Evolutionary conservation across 1,140 invertebrate species (phyloP), one percentile per base, ranked within the genome.

Genomic region (Sinella curviseta): DNA sequence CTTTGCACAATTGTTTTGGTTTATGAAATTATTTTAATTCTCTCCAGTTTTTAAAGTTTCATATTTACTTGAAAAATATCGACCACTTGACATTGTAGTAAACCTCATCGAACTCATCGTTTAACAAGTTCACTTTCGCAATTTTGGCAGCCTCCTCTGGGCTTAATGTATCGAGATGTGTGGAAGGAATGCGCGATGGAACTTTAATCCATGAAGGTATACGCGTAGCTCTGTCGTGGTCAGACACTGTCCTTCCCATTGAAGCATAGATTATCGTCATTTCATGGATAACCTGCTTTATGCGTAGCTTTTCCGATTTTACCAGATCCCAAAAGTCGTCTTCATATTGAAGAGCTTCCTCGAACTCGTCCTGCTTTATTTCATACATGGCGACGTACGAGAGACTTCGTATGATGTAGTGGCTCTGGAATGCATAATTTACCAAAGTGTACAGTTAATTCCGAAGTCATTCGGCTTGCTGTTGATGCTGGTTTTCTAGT

Each of bases 261-360:
- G 8, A 14, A 17, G 55, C 12, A 24, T 60, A 60, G 3, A 60
- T 14, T 4, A n/a, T n/a, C 4, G 55, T n/a, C 55, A 60, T 60
- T 60, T 60, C 55, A 60, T 24, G 55, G 24, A 60, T 60, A 4
- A 26, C n/a, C 3, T 14, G 55, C 55, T 24, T 60, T 26, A 24
- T n/a, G 3, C 55, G 55, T 26, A 17, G 3, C 24, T 24, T 60
- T 26, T 60, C 55, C 24, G 12, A 12, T 24, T 26, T 24, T 14
- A 60, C 24, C 24, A 74, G 24, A 12, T 74, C 70, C 70, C 70
- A 74, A 28, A 74, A 31, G 26, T 74, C 70, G 4, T 74, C 70
- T 20, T 74, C 70, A 8, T 74, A 2, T 36, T 31, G 14, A 31
- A 74, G 16, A 4, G 24, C 70, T 8, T 74, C 30, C 33, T 74